Percentiles rank a stretch among this genome's conserved stretches.
Evolutionary conservation across 2,888 invertebrate genomes (phyloP).

Genomic region (Chrysolina haemoptera): DNA sequence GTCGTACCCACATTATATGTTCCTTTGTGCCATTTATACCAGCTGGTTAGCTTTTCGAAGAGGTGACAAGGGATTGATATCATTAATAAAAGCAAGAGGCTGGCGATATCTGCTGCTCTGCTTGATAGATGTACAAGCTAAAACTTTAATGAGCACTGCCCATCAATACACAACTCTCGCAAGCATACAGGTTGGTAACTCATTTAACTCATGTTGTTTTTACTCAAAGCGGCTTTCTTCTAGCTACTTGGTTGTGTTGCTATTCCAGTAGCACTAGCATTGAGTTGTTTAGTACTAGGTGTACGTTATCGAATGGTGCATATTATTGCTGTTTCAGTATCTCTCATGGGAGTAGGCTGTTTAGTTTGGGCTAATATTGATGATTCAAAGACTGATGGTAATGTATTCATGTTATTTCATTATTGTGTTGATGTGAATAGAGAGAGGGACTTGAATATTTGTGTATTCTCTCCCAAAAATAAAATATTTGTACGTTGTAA

Average conservation of each 20-base stretch:
- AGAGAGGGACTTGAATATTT: too few species aligned
- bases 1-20: slow-evolving; percentile 84
- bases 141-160: slow-evolving; percentile 85
- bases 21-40: slow-evolving; percentile 83
- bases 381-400: slow-evolving; percentile 72
- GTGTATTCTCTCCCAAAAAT: too few species aligned
- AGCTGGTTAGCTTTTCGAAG: slow-evolving; percentile 83
- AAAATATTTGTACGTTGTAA: too few species aligned
- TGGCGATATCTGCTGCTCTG: slow-evolving; percentile 86
- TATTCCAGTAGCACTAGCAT: slow-evolving; percentile 84
- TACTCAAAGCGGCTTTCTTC: slow-evolving; percentile 64
- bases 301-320: slow-evolving; percentile 83
- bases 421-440: too few species aligned
- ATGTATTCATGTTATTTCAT: slow-evolving; percentile 22
- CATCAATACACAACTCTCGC: slow-evolving; percentile 83
- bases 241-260: slow-evolving; percentile 90
- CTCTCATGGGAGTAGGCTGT: slow-evolving; percentile 86
- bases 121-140: slow-evolving; percentile 88
- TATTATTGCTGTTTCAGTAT: slow-evolving; percentile 84
- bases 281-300: slow-evolving; percentile 84
- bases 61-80: slow-evolving; percentile 74
- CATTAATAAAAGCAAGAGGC: slow-evolving; percentile 78
- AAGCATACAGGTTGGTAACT: slow-evolving; percentile 76
- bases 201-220: slow-evolving; percentile 10
- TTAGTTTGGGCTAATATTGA: slow-evolving; percentile 89